A percentile compares a stretch with the other conserved stretches of the same genome.
phyloP scores from a whole-genome alignment of 1,140 invertebrate genomes.

The Nasonia vitripennis region DNA sequence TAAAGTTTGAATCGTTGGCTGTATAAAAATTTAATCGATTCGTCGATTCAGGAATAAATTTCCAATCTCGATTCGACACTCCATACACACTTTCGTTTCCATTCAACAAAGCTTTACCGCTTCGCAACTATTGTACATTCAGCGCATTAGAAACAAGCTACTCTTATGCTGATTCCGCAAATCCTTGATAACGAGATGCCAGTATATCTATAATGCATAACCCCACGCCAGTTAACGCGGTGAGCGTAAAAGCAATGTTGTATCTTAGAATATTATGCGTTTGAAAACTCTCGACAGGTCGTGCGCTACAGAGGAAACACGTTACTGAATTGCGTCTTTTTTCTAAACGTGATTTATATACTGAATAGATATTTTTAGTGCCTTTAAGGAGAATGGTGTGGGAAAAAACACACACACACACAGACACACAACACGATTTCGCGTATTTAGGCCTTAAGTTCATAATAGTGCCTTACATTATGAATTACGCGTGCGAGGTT shows the following conservation, averaged over 20 bases:
- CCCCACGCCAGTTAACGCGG: slow-evolving; percentile 60
- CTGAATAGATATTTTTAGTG: slow-evolving; percentile 5
- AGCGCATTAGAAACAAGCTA: not conserved
- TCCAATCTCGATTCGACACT: not conserved
- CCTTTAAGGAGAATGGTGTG: not conserved
- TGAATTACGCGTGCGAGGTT: slow-evolving; percentile 6
- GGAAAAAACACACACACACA: slow-evolving; percentile 34
- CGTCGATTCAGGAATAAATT: not conserved
- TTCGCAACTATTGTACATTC: not conserved
- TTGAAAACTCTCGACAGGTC: not conserved
- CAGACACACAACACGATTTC: not conserved
- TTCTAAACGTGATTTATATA: not conserved
- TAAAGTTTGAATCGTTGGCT: not conserved
- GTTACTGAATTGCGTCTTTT: slow-evolving; percentile 7
- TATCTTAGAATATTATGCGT: slow-evolving; percentile 7
- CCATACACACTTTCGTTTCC: not conserved
- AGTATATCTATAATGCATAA: slow-evolving; percentile 61
- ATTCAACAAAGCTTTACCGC: not conserved
- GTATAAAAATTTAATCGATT: not conserved
- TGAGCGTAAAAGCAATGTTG: not conserved
- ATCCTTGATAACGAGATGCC: slow-evolving; percentile 66
- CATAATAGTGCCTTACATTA: slow-evolving; percentile 49
- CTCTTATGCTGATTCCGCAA: not conserved
- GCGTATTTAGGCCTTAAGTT: slow-evolving; percentile 47
- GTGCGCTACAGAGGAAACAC: not conserved